phyloP scores from a whole-genome alignment of 2,113 vertebrate genomes.

The Apistogramma diplotaenia region DNA sequence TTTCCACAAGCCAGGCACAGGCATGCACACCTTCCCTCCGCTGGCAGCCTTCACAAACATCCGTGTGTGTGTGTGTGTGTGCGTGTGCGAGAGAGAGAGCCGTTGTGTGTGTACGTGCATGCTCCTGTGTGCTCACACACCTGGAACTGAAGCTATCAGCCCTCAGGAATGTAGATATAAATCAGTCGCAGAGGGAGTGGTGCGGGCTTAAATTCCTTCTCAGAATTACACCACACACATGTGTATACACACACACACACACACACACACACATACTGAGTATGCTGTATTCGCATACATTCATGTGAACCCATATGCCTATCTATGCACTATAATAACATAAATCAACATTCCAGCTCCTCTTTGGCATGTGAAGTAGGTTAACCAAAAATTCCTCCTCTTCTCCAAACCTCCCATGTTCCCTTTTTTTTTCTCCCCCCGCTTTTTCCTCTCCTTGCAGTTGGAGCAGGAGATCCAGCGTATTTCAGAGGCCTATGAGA shows the following conservation, averaged over 20 bases:
- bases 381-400: constrained; percentile 51
- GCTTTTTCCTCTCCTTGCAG: constrained; percentile 65
- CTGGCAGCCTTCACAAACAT: constrained; percentile 62
- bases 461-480: constrained; percentile 95
- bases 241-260: constrained; percentile 3
- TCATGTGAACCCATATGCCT: constrained; percentile 30
- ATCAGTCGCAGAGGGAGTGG: constrained; percentile 75
- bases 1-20: constrained; percentile 71
- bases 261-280: neutral
- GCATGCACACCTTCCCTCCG: constrained; percentile 69
- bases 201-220: constrained; percentile 66
- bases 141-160: constrained; percentile 67
- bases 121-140: constrained; percentile 53
- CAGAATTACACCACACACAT: constrained; percentile 42
- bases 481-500: constrained; percentile 95
- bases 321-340: constrained; percentile 45
- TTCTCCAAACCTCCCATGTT: neutral
- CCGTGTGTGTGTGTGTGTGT: neutral
- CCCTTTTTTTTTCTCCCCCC: neutral
- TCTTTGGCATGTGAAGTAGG: constrained; percentile 48
- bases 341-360: constrained; percentile 54
- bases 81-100: neutral
- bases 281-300: constrained; percentile 27
- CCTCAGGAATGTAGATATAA: constrained; percentile 76
- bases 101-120: constrained; percentile 31